Percentiles rank a stretch among this genome's conserved stretches.
Evolutionary conservation across 2,797 vertebrate genomes (phyloP).

Genomic region (Rousettus madagascariensis): DNA sequence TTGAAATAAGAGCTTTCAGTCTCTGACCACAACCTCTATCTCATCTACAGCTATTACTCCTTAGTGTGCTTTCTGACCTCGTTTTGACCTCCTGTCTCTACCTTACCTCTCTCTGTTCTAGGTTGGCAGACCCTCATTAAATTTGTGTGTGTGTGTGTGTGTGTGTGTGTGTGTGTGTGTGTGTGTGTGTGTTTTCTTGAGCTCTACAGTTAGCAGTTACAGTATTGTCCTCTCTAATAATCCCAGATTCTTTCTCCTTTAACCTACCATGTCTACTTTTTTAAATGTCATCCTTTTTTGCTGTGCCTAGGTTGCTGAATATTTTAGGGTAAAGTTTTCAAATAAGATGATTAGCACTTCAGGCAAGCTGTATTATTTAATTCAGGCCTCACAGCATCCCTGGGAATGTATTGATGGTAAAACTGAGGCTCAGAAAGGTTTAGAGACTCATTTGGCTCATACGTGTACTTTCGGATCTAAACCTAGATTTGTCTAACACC

Average conservation of each 20-base stretch:
- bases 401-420: background rate
- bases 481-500: background rate
- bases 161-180: background rate
- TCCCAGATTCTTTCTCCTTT: background rate
- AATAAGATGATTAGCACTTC: background rate
- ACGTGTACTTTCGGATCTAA: background rate
- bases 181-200: background rate
- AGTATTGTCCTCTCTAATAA: background rate
- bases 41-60: slow-evolving; percentile 48
- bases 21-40: slow-evolving; percentile 64
- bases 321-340: slow-evolving; percentile 5
- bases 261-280: background rate
- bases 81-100: slow-evolving; percentile 54
- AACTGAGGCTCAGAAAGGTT: background rate
- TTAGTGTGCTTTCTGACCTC: slow-evolving; percentile 39
- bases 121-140: slow-evolving; percentile 3
- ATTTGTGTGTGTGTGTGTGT: background rate
- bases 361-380: background rate
- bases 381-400: background rate
- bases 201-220: background rate
- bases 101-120: slow-evolving; percentile 1
- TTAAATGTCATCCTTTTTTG: background rate
- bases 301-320: background rate
- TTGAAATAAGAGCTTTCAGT: slow-evolving; percentile 61
- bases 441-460: background rate